Evolutionary conservation across 2,888 invertebrate genomes (phyloP).

Genomic region (Eilema griseolum): DNA sequence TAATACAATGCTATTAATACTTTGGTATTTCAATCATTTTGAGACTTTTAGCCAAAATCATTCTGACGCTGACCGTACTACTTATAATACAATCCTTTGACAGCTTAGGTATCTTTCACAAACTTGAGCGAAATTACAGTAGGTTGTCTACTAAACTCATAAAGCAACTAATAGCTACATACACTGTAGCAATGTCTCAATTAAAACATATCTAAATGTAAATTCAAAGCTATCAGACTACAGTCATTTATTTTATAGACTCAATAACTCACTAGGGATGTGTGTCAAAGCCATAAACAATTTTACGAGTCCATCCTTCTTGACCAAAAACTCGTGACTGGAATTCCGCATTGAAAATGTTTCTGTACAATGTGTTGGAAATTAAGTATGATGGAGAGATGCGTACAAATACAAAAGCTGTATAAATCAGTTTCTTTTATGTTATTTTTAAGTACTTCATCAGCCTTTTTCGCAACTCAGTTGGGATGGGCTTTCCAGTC

Average conservation of each 20-base stretch:
- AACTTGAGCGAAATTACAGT: neutral
- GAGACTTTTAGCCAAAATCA: too few species aligned
- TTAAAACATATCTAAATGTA: slow-evolving; percentile 25
- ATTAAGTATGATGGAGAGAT: slow-evolving; percentile 8
- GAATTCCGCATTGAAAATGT: slow-evolving; percentile 20
- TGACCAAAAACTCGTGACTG: slow-evolving; percentile 52
- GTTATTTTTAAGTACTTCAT: neutral
- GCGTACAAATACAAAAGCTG: neutral
- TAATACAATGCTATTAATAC: too few species aligned
- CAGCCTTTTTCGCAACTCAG: too few species aligned
- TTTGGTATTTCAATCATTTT: too few species aligned
- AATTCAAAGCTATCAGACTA: slow-evolving; percentile 36
- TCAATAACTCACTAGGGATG: slow-evolving; percentile 51
- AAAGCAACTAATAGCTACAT: neutral
- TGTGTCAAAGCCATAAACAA: slow-evolving; percentile 59
- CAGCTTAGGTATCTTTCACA: neutral
- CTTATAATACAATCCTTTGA: neutral
- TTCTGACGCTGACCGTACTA: too few species aligned
- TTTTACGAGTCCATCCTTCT: slow-evolving; percentile 61
- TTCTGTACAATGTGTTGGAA: slow-evolving; percentile 15
- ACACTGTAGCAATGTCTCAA: slow-evolving; percentile 8
- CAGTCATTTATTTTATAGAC: slow-evolving; percentile 63
- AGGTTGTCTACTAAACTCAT: neutral
- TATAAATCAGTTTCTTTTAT: neutral
- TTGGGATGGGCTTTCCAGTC: too few species aligned